Base-by-base conservation (phyloP, 2,888 invertebrate genomes). In the Margaritifera margaritifera region DNA sequence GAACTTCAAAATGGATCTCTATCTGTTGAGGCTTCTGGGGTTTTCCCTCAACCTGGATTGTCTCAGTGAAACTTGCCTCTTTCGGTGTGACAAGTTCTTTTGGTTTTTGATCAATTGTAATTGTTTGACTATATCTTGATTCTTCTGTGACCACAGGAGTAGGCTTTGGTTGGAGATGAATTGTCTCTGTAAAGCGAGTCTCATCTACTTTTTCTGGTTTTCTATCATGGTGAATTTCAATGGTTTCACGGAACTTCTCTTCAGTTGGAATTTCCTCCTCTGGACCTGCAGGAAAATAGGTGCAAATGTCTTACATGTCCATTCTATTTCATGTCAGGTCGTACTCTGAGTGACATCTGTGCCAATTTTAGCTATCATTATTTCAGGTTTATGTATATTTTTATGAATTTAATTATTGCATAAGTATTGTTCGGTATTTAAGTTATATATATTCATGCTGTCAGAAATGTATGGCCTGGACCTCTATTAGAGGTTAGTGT, bases 181-280 rank as follows among this genome's bases (percentile, higher is more conserved):
- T 70, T 18, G 74, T 75, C 31, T 75, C 72, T 8, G 78, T 76
- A 50, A 79, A 78, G 20, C 65, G 75, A 24, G 66, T 53, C 22
- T 70, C 68, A 24, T 74, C 71, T 58, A 61, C 58, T 20, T 74
- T 70, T 19, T 69, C 71, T 18, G 79, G 75, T 55, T 71, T 65
- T 42, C 15, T 56, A 51, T 68, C 42, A 64, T 80, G 79, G 64
- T 85, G 83, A 59, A 86, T 83, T 69, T 85, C 83, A 65, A 86
- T 85, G 6, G 84, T 85, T 67, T 85, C 85, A 67, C 78, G 81
- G 72, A 84, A 83, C 50, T 79, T 71, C 61, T 85, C 86, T 67
- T 84, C 79, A 50, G 83, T 74, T 24, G 82, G 79, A 50, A 83
- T 75, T 56, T 80, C 82, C 66, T 85, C 85, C 31, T 82, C 83